These are phyloP conservation scores for Leptodactylus fuscus DNA, from an alignment of 2,113 vertebrate genomes.

Conservation along the genomic window DNA sequence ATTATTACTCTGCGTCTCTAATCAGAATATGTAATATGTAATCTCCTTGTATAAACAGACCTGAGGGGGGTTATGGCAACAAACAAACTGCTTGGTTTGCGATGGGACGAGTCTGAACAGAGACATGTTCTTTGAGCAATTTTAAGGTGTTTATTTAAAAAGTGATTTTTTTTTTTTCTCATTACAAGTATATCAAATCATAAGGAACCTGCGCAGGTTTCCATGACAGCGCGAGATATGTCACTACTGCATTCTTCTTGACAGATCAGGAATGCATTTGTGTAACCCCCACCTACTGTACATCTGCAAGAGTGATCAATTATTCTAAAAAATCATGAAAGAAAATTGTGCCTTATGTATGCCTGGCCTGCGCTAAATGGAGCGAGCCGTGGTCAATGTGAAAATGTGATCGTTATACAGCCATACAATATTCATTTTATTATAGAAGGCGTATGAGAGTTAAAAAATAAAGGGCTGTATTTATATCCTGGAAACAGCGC, in stretches of 20 bases:
- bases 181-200: conserved; percentile 26
- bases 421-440: no score
- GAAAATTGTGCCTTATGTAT: neutral
- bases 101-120: conserved; percentile 15
- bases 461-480: no score
- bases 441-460: no score
- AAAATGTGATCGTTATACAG: no score
- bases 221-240: conserved; percentile 37
- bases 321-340: conserved; percentile 4
- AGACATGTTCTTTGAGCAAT: conserved; percentile 8
- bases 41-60: conserved; percentile 20
- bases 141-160: conserved; percentile 50
- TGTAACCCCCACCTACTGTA: conserved; percentile 23
- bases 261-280: conserved; percentile 46
- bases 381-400: neutral
- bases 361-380: no score
- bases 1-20: conserved; percentile 11
- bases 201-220: conserved; percentile 31
- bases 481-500: neutral
- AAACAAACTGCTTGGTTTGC: conserved; percentile 33
- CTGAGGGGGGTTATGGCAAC: neutral
- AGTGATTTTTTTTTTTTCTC: neutral
- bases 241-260: conserved; percentile 34
- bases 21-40: conserved; percentile 2
- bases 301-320: conserved; percentile 40